Evolutionary conservation across 2,113 vertebrate species (phyloP), one percentile per base, ranked within the genome.

Genomic region (Sorex fumeus): DNA sequence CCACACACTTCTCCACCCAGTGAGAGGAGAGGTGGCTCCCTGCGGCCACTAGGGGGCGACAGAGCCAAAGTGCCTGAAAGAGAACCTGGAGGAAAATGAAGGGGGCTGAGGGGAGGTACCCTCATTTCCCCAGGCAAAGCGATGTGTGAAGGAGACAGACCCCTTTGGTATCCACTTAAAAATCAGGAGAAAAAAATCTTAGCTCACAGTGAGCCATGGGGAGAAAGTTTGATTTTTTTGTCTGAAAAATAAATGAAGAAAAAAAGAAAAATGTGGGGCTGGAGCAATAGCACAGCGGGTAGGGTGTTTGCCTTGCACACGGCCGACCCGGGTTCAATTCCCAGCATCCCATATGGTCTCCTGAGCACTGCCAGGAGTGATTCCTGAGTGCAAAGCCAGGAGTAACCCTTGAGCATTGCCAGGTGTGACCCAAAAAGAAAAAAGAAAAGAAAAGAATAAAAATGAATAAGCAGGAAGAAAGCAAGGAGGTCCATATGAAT

Each of bases 31-130:
- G 9, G 5, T 72, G 76, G 47, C 45, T 84, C 34, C 32, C 15
- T 30, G 10, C 1, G 0, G 25, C 88, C 94, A 92, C 91, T 67
- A 95, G 95, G 34, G 90, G 95, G 94, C 83, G 45, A 15, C 72
- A 45, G 69, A 93, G 79, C 8, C 71, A 53, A 91, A 0, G 0
- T 7, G 10, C 7, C n/a, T 6, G 21, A 75, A 81, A 69, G n/a
- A n/a, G 16, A n/a, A 53, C 62, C 47, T 25, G 50, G 50, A n/a
- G n/a, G n/a, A 30, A 25, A 36, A 27, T 0, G 23, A 8, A 8
- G 18, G 3, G 75, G 19, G 75, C 23, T 64, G 12, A 28, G 27
- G 16, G 28, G 3, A 32, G 3, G 27, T 32, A 15, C 28, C 64
- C 50, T 75, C 43, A 25, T 82, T 86, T 88, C 72, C 77, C 74